phyloP scores from a whole-genome alignment of 2,113 vertebrate species.

The Laticauda colubrina region DNA sequence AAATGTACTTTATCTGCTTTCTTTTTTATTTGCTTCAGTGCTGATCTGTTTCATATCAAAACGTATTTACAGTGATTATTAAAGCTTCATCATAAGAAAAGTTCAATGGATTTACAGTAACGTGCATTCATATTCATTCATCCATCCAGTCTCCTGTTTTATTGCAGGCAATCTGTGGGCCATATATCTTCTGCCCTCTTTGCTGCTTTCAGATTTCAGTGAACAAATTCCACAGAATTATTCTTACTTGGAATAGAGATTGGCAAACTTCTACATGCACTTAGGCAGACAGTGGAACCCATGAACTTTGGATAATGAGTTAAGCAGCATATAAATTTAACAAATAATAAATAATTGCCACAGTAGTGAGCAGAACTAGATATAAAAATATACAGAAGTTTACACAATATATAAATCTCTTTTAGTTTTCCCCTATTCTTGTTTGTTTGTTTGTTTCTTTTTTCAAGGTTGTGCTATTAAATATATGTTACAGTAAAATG shows the following conservation, averaged over 20 bases:
- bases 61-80: constrained; percentile 13
- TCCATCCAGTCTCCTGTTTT: neutral
- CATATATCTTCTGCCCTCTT: neutral
- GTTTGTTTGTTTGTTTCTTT: neutral
- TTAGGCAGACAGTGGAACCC: no score
- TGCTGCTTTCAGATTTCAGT: neutral
- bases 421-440: no score
- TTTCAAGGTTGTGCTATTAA: neutral
- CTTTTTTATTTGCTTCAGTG: constrained; percentile 11
- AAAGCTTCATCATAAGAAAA: neutral
- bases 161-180: neutral
- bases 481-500: neutral
- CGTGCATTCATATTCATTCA: neutral
- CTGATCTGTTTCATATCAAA: constrained; percentile 23
- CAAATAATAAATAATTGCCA: no score
- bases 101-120: neutral
- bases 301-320: no score
- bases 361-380: no score
- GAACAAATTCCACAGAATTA: neutral
- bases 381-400: no score
- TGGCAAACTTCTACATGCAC: no score
- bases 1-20: constrained; percentile 27
- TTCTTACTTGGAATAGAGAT: no score
- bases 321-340: no score
- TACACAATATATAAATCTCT: no score